Base-by-base conservation (phyloP, 2,113 vertebrate species). In the Buteo buteo region DNA sequence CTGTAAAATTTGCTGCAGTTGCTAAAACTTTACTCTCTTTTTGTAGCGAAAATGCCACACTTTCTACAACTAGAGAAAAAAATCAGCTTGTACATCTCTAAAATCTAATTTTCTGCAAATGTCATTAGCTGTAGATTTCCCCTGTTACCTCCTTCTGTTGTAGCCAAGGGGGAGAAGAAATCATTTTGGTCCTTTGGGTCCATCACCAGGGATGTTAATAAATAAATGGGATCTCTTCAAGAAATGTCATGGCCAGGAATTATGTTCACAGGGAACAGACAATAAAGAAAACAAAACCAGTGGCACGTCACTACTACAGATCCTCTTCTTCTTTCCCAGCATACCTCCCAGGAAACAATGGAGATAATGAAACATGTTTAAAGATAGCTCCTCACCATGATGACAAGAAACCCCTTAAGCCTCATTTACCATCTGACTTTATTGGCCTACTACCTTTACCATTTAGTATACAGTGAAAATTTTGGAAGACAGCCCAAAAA, bases 341-440 rank as follows among this genome's bases (percentile, higher is more conserved):
- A n/a, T 62, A 58, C 34, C 8, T 38, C 44, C 22, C 54, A 42
- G 70, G 62, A 96, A 93, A 58, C 20, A 42, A 82, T 72, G 38
- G 85, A 47, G 57, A 62, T 94, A 94, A 93, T 92, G 76, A 84
- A 92, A 73, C 45, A 11, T 47, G 34, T 82, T 96, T 90, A 70
- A 92, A 95, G 88, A 89, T 45, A 94, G 83, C 72, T 91, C 88
- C 57, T 96, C 61, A 45, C 85, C 16, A 21, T 6, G 62, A 82
- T 92, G 92, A 80, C 73, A 92, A 91, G 90, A 87, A 95, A 97
- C 52, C 70, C 28, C 50, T 74, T n/a, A 95, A 91, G 77, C 38
- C 36, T 86, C 90, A 82, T 96, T 93, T 94, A 92, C 73, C 80
- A 74, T 69, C 67, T 92, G 93, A 93, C 77, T 92, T 94, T 52